Evolutionary conservation across 2,888 invertebrate species (phyloP).

Genomic region (Hirtodrosophila alboralis): DNA sequence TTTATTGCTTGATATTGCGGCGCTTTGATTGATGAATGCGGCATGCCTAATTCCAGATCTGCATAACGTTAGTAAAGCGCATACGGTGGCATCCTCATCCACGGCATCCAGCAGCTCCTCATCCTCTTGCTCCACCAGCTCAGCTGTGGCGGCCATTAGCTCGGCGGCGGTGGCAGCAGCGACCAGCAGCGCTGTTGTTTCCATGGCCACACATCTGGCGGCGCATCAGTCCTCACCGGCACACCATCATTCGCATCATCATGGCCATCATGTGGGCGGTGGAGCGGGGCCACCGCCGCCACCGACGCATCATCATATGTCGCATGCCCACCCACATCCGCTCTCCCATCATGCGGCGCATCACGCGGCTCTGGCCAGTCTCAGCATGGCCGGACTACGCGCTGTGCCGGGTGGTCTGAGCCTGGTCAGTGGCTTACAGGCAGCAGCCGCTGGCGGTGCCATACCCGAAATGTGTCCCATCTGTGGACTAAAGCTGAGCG

Average conservation of each 20-base stretch:
- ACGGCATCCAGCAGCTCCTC: conserved; percentile 72
- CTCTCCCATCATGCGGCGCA: conserved; percentile 74
- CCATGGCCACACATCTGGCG: conserved; percentile 69
- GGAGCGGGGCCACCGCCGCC: conserved; percentile 30
- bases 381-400: conserved; percentile 74
- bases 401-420: conserved; percentile 70
- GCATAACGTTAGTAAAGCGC: conserved; percentile 62
- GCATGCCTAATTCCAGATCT: conserved; percentile 63
- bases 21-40: conserved; percentile 71
- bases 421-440: conserved; percentile 65
- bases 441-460: conserved; percentile 74
- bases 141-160: conserved; percentile 62
- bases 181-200: conserved; percentile 60
- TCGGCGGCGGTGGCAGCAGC: conserved; percentile 60
- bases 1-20: conserved; percentile 57
- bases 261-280: conserved; percentile 59
- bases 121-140: conserved; percentile 71
- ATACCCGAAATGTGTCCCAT: conserved; percentile 87
- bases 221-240: conserved; percentile 61
- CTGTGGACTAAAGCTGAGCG: conserved; percentile 88
- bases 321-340: conserved; percentile 71
- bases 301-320: conserved; percentile 69
- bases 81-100: conserved; percentile 65
- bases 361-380: conserved; percentile 74
- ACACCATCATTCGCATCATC: conserved; percentile 58